Evolutionary conservation across 1,140 invertebrate genomes (phyloP), one percentile per base, ranked within the genome.

Genomic region (Drosophila willistoni): DNA sequence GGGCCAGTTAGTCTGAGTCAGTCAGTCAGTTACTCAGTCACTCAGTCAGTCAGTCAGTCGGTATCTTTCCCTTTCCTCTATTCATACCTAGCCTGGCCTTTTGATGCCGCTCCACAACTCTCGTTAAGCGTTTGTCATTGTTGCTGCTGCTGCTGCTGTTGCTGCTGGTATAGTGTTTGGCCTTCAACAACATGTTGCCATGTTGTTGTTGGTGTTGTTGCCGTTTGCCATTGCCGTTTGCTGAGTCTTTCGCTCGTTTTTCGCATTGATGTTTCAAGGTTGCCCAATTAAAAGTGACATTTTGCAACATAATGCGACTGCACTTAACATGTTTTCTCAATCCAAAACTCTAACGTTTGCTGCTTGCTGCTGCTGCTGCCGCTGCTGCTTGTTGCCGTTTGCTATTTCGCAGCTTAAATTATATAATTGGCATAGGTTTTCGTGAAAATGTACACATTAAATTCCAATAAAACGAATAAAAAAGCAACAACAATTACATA

Each of bases 191-290:
- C 60, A 84, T 83, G 68, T 79, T 83, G 79, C 64, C 29, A 34
- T 60, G 66, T 51, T 55, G 59, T 64, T 70, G 67, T 42, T 64
- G 64, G 71, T 62, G 70, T 44, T 55, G 59, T 64, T 70, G 67
- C 51, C 66, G 64, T 76, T 62, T 79, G 68, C 73, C 56, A 74
- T 70, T 69, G 81, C 70, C 63, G 80, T 68, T 84, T 51, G 81
- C 83, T 78, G 29, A 80, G 82, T 87, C 83, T 89, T 89, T 87
- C 83, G 83, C 83, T 87, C 80, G 84, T 83, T 87, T 87, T 77
- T 89, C 84, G 82, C 84, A 87, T 87, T 89, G 83, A 87, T 87
- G 83, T 87, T 87, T 87, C 84, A 87, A 87, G 83, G 83, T 87
- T 84, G 80, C 83, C 83, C 83, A 87, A 87, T 87, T 87, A 87